Evolutionary conservation across 2,113 vertebrate genomes (phyloP).

Genomic region (Vulpes vulpes): DNA sequence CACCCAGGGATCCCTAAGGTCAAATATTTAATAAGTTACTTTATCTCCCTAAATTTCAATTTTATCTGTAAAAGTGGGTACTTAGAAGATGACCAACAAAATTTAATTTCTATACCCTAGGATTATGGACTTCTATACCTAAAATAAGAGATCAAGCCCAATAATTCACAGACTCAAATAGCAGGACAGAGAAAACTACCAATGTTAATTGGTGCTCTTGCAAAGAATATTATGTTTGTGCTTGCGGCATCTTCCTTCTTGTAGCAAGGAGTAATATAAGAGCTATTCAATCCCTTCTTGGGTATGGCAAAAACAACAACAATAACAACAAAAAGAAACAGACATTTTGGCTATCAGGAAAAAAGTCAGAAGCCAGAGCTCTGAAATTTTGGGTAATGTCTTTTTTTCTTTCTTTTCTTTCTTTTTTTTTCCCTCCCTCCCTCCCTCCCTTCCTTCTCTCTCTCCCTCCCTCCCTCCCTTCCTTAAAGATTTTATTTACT

Average conservation of each 20-base stretch:
- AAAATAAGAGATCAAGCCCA: background rate
- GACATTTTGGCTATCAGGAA: slow-evolving; percentile 15
- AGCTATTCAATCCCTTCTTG: background rate
- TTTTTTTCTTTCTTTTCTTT: background rate
- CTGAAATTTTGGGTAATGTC: background rate
- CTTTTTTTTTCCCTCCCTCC: no score
- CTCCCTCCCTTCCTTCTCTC: rapidly evolving
- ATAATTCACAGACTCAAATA: background rate
- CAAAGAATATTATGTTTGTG: background rate
- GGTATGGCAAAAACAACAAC: slow-evolving; percentile 4
- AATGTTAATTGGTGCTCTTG: background rate
- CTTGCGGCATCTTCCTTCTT: background rate
- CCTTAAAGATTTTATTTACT: no score
- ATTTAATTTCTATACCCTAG: background rate
- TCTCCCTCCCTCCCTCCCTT: no score
- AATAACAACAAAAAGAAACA: slow-evolving; percentile 12
- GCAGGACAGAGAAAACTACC: background rate
- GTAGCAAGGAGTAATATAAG: background rate
- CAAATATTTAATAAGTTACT: slow-evolving; percentile 13
- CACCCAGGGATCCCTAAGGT: background rate
- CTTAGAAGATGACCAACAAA: slow-evolving; percentile 9
- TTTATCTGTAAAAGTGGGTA: slow-evolving; percentile 36
- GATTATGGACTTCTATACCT: background rate
- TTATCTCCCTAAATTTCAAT: slow-evolving; percentile 1
- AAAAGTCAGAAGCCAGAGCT: background rate